A percentile compares a stretch with the other conserved stretches of the same genome.
phyloP scores from a whole-genome alignment of 2,113 vertebrate species.

The Stictonetta naevosa region DNA sequence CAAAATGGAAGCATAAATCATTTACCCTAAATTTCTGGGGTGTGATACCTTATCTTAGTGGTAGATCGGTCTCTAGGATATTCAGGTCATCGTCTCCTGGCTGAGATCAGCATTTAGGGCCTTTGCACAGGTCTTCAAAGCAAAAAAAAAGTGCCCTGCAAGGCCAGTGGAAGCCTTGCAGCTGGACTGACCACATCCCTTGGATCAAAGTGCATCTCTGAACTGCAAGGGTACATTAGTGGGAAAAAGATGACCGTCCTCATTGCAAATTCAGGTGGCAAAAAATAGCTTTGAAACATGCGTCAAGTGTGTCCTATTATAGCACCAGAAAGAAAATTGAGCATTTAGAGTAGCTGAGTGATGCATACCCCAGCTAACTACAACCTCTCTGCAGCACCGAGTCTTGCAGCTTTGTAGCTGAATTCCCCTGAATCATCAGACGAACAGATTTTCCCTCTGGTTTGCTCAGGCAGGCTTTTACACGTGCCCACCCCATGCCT shows the following conservation, averaged over 20 bases:
- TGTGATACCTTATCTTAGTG: background rate
- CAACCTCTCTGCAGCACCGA: background rate
- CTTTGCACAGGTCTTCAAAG: background rate
- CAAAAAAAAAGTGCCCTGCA: background rate
- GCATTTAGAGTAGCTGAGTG: background rate
- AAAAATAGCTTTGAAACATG: background rate
- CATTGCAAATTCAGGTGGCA: background rate
- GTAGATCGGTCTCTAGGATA: background rate
- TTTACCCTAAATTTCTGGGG: conserved; percentile 6
- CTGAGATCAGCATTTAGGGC: background rate
- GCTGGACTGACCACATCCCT: background rate
- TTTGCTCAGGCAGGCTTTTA: background rate
- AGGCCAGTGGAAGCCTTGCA: background rate
- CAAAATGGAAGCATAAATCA: conserved; percentile 28
- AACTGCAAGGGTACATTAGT: background rate
- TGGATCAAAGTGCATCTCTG: background rate
- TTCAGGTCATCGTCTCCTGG: background rate
- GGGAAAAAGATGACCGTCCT: background rate
- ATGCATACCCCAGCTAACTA: background rate
- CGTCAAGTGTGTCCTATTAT: background rate
- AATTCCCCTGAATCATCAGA: background rate
- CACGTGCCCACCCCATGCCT: fast-evolving
- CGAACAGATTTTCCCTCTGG: background rate
- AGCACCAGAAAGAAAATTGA: background rate
- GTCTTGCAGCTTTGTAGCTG: background rate